A percentile compares a stretch with the other conserved stretches of the same genome.
phyloP scores from a whole-genome alignment of 2,888 invertebrate genomes.

The Synanthedon vespiformis region DNA sequence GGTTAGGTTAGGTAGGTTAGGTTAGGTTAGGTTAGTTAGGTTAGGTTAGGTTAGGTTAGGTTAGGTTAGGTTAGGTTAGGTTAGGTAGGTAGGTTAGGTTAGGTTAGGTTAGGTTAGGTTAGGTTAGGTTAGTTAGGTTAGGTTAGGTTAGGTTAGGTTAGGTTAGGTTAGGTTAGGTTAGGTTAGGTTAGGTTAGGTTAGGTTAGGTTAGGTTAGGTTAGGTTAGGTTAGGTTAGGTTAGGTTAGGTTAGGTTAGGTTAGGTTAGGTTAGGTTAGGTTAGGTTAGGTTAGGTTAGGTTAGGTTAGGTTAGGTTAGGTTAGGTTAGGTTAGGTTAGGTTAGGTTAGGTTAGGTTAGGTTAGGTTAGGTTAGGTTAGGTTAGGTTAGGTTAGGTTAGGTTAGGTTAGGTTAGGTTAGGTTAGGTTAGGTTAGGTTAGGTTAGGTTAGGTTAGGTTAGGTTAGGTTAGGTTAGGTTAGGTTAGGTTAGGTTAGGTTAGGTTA shows the following conservation, averaged over 20 bases:
- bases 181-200: slow-evolving; percentile 2
- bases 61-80: slow-evolving; percentile 11
- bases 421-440: slow-evolving; percentile 7
- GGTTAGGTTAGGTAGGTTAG: slow-evolving; percentile 9
- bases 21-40: slow-evolving; percentile 8
- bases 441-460: slow-evolving; percentile 7
- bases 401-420: slow-evolving; percentile 10
- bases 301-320: slow-evolving; percentile 8
- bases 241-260: slow-evolving; percentile 7
- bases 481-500: slow-evolving; percentile 7
- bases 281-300: slow-evolving; percentile 9
- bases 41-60: slow-evolving; percentile 9
- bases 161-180: neutral
- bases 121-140: slow-evolving; percentile 4
- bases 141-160: slow-evolving; percentile 3
- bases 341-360: slow-evolving; percentile 8
- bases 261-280: slow-evolving; percentile 7
- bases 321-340: slow-evolving; percentile 7
- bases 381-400: slow-evolving; percentile 8
- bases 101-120: slow-evolving; percentile 14
- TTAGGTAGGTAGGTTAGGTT: slow-evolving; percentile 11
- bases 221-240: slow-evolving; percentile 8
- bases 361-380: slow-evolving; percentile 8
- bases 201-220: slow-evolving; percentile 5
- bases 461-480: slow-evolving; percentile 5